Evolutionary conservation across 1,140 invertebrate species (phyloP), one percentile per base, ranked within the genome.

Genomic region (Temnothorax curvispinosus): DNA sequence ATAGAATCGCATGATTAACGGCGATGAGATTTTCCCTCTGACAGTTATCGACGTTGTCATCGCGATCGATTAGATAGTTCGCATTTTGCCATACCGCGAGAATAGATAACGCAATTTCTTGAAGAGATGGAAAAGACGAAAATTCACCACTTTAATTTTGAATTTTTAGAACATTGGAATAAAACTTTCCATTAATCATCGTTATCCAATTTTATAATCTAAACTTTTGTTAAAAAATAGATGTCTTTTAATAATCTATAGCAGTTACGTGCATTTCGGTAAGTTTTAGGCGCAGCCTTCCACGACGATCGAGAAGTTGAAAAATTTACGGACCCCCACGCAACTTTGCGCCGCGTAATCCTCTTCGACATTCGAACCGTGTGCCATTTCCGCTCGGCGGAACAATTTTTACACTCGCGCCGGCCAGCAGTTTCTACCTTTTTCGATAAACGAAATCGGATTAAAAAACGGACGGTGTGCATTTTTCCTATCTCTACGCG

Each of bases 371-470:
- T 65, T 50, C 67, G 88, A 58, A 60, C 58, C 56, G 52, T 81
- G 85, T 86, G 81, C 65, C 54, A 85, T 86, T 86, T 78, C 60
- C 69, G 64, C 54, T 89, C 72, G 65, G 44, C 64, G 15, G 64
- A 69, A 75, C 81, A 84, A 78, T 90, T 88, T 89, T 89, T 87
- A 77, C 75, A 58, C 71, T 27, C 50, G 71, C 74, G 76, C 65
- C 32, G 35, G 38, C 76, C 54, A 62, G 65, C 62, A 81, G 72
- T 86, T 88, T 90, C 86, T 84, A 90, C 80, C 89, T 88, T 90
- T 75, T 71, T 82, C 89, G 88, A 90, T 90, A 90, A 90, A 90
- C 74, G 86, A 86, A 90, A 90, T 90, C 89, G 89, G 89, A 90
- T 90, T 90, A 90, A 90, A 90, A 88, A 90, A 50, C 81, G 86